These are phyloP conservation scores for Pseudochirops cupreus DNA, from an alignment of 2,797 vertebrate species.

Conservation along the genomic window DNA sequence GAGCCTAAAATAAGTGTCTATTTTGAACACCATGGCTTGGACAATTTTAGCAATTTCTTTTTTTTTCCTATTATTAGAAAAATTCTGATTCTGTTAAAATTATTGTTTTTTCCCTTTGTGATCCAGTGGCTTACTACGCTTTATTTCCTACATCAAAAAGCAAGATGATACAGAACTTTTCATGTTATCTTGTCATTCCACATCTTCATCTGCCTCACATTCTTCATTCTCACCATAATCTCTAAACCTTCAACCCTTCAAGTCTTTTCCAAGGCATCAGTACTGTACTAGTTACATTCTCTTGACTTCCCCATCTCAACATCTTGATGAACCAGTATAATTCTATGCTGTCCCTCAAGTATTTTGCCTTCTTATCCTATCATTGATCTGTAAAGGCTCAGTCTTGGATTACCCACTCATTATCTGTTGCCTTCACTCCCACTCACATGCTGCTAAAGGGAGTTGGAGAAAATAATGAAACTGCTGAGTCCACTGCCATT, in stretches of 20 bases:
- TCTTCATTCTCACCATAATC: neutral
- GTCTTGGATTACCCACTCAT: neutral
- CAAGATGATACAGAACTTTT: neutral
- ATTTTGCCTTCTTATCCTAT: neutral
- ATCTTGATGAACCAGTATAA: neutral
- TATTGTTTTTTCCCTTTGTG: neutral
- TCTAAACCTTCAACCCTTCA: neutral
- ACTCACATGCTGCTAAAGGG: neutral
- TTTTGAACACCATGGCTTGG: neutral
- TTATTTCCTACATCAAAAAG: neutral
- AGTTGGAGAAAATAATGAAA: neutral
- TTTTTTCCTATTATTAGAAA: constrained; percentile 21
- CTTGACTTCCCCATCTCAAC: neutral
- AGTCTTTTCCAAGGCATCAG: neutral
- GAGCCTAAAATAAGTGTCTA: neutral
- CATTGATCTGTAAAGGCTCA: neutral
- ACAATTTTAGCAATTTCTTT: constrained; percentile 6
- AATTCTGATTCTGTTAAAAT: constrained; percentile 22
- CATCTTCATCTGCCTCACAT: neutral
- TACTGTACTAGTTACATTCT: neutral
- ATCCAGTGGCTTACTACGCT: neutral
- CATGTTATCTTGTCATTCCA: neutral
- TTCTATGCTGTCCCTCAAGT: neutral
- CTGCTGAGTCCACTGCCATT: neutral
- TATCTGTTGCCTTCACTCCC: neutral